Evolutionary conservation across 2,797 vertebrate genomes (phyloP), one percentile per base, ranked within the genome.

Genomic region (Enteromius paludinosus): DNA sequence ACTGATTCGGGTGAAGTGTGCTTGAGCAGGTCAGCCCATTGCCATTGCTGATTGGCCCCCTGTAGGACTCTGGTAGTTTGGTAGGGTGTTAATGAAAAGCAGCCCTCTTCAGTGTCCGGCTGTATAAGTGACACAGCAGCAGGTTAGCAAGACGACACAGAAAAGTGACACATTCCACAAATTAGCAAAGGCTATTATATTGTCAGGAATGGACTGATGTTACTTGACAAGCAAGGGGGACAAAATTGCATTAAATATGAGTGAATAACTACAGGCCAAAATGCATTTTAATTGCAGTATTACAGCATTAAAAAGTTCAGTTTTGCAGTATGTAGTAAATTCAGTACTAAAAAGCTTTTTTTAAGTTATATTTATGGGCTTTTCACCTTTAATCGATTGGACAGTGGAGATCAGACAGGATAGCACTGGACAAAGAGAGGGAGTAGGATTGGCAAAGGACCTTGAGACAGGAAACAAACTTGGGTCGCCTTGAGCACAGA

Each of bases 131-230:
- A 72, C 25, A 56, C 17, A 49, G 74, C 47, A 45, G 52, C 78
- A 33, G 47, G n/a, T 61, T 64, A 62, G 78, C 62, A 79, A 65
- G n/a, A 33, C 12, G 28, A 83, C 79, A 62, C 41, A 33, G 35
- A 73, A 80, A 78, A 84, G 49, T 84, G 84, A 84, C 80, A 86
- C 83, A 84, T 86, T 87, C 84, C 84, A 83, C 35, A 82, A 71
- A 84, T 84, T 78, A 72, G 41, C 47, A 72, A 47, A 86, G 65
- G 33, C 54, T 72, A 61, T 82, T 77, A 71, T 10, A 64, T 66
- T 77, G 69, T 72, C n/a, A 76, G 41, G 47, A 82, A 79, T 78
- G 78, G 43, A 59, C 12, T 65, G 45, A 81, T 81, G 33, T 80
- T 80, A 79, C 56, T 71, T 64, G 77, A 79, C 70, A 79, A 56